phyloP scores from a whole-genome alignment of 2,113 vertebrate species.

The Pachypanchax playfairii region DNA sequence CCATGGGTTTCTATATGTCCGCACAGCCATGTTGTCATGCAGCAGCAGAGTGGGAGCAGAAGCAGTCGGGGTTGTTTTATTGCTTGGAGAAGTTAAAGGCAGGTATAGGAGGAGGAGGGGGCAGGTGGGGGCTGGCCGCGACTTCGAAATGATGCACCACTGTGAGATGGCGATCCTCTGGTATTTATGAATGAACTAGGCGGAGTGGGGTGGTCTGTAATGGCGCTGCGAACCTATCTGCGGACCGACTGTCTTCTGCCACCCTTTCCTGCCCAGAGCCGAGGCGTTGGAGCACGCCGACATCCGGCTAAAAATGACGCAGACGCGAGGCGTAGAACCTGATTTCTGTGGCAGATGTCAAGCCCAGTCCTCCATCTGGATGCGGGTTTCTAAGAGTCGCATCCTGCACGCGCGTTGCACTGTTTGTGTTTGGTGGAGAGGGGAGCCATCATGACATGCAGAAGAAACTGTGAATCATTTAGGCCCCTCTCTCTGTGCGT shows the following conservation, averaged over 20 bases:
- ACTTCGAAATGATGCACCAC: slow-evolving; percentile 68
- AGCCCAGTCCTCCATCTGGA: slow-evolving; percentile 68
- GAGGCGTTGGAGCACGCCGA: slow-evolving; percentile 22
- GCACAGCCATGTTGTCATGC: slow-evolving; percentile 66
- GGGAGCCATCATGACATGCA: slow-evolving; percentile 22
- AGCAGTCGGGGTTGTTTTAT: slow-evolving; percentile 47
- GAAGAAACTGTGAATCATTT: slow-evolving; percentile 40
- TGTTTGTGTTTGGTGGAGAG: slow-evolving; percentile 26
- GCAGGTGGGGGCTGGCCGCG: slow-evolving; percentile 18
- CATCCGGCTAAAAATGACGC: slow-evolving; percentile 55
- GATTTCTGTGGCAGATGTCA: slow-evolving; percentile 54
- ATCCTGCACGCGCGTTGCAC: slow-evolving; percentile 15
- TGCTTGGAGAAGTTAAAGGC: slow-evolving; percentile 56
- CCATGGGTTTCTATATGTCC: slow-evolving; percentile 13
- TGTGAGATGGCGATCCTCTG: slow-evolving; percentile 75
- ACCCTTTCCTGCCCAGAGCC: slow-evolving; percentile 33
- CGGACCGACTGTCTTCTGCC: slow-evolving; percentile 44
- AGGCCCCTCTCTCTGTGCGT: slow-evolving; percentile 24
- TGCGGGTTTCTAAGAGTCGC: slow-evolving; percentile 1
- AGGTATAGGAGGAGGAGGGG: not conserved
- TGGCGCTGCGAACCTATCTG: slow-evolving; percentile 71
- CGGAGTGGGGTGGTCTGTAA: slow-evolving; percentile 67
- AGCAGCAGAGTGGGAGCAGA: slow-evolving; percentile 23
- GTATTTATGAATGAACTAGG: slow-evolving; percentile 81
- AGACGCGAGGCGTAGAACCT: slow-evolving; percentile 67